Evolutionary conservation across 2,113 vertebrate species (phyloP), one percentile per base, ranked within the genome.

Genomic region (Onychorhynchus coronatus): DNA sequence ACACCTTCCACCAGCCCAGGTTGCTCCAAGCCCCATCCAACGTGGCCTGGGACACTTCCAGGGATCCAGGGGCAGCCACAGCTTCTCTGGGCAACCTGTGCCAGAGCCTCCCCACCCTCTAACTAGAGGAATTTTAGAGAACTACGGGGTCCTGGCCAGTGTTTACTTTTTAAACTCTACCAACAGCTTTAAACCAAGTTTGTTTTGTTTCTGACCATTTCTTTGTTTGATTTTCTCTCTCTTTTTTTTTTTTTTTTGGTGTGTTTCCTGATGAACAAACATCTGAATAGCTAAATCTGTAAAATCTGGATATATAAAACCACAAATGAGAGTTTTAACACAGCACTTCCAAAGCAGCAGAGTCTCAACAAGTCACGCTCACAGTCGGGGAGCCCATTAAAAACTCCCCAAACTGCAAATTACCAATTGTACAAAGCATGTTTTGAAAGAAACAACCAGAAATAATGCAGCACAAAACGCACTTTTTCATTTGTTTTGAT

Each of bases 401-500:
- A 93, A 91, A 42, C 37, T 94, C 88, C 41, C 74, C 83, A 91
- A 75, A 70, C 55, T 70, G 89, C 87, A 90, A 42, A 91, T 92
- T 47, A 75, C 77, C 77, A 52, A 27, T 18, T 39, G 77, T 42
- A 87, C 95, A 95, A 79, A 85, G 39, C 35, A 28, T 35, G 11
- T 27, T 53, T 68, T 68, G 20, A 10, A 49, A 44, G 74, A 74
- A 67, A 19, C 31, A 56, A 5, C 52, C 73, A 71, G 6, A 14
- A 84, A 53, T 24, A 28, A 1, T 14, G 77, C 81, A 73, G 89
- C 93, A 50, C 59, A 62, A 93, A 94, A 79, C 6, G 33, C 63
- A 41, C 39, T 84, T 92, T 93, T 63, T 8, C 52, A 11, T 81
- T 89, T 85, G 87, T 80, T 96, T 93, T 83, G 85, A 91, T 95